phyloP scores from a whole-genome alignment of 2,113 vertebrate species.

The Heptranchias perlo region DNA sequence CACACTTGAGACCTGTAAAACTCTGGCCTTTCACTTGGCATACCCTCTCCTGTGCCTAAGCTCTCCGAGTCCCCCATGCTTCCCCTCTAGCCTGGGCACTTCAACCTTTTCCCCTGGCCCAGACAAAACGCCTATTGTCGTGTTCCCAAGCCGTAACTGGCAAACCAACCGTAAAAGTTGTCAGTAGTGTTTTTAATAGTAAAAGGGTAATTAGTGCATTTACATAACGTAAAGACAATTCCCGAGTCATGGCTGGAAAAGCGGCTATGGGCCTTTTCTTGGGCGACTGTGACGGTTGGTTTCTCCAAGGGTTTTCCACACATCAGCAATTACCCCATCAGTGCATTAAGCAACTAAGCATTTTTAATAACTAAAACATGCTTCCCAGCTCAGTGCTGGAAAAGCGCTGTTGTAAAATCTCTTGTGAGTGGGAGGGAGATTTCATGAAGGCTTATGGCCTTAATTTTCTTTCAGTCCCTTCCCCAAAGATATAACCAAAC shows the following conservation, averaged over 20 bases:
- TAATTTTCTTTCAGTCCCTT: too few relatives aligned
- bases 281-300: not conserved
- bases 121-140: not conserved
- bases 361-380: not conserved
- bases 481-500: too few relatives aligned
- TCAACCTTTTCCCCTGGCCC: not conserved
- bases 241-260: not conserved
- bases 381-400: not conserved
- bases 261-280: not conserved
- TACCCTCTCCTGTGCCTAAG: not conserved
- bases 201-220: not conserved
- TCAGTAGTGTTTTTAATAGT: not conserved
- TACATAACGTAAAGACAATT: not conserved
- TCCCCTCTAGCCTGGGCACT: not conserved
- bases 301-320: not conserved
- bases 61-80: not conserved
- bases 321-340: not conserved
- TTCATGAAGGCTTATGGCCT: too few relatives aligned
- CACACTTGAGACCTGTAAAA: too few relatives aligned
- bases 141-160: not conserved
- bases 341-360: not conserved
- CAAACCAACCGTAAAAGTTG: not conserved
- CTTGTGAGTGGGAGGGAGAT: too few relatives aligned
- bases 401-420: too few relatives aligned
- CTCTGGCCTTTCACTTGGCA: not conserved